Base-by-base conservation (phyloP, 2,113 vertebrate species). In the Phyllostomus discolor region DNA sequence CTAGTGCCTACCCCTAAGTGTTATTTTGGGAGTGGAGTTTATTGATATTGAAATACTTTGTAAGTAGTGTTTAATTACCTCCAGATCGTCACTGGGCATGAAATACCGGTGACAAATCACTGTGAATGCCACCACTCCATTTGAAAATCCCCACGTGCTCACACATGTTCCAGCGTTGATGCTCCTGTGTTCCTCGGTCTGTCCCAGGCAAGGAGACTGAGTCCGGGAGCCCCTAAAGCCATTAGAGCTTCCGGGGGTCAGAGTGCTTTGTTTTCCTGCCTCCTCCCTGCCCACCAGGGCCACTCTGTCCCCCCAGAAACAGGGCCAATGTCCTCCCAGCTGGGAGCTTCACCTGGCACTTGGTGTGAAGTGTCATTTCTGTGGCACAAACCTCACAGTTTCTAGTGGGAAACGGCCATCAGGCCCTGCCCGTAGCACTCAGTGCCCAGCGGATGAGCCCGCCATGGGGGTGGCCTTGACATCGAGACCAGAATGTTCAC, bases 151-250 rank as follows among this genome's bases (percentile, higher is more conserved):
- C 8, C 28, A 4, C 10, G 41, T 4, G 28, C 59, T 52, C 28
- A 15, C 12, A 38, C 5, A 50, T 0, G 0, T 43, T 4, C 4
- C 0, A n/a, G 4, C 41, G 35, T 46, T 52, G 59, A 59, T 10
- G 54, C 19, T 57, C 54, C 20, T 22, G 57, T 59, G 57, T 24
- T 19, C 9, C 57, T 59, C 19, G 0, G 46, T 43, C 26, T 80
- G 26, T 64, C 35, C 33, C 6, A 67, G 73, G 22, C 24, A 28
- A 31, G 52, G 67, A 79, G 1, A 38, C 31, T 24, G 43, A 66
- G 81, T n/a, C 70, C 26, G n/a, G 22, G 6, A 26, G 4, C 4
- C 8, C 35, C 70, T 26, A 31, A 35, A 82, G 28, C 19, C 35
- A n/a, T 66, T 26, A 31, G 12, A n/a, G 33, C 35, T 28, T 35